These are phyloP conservation scores for Plectrocnemia conspersa DNA, from an alignment of 1,140 invertebrate genomes.

Conservation along the genomic window DNA sequence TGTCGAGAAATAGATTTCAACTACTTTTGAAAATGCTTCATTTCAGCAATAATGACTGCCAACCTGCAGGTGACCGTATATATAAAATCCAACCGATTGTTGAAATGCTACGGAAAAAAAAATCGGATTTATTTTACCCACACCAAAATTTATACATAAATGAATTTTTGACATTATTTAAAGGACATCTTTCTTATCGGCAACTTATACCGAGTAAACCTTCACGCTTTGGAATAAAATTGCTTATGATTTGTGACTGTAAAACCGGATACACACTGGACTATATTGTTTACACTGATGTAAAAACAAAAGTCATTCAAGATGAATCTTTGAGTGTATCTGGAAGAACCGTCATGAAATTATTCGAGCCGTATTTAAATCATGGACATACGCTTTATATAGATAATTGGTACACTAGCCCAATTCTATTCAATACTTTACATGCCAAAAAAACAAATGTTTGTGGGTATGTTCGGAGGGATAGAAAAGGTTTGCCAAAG, in stretches of 20 bases:
- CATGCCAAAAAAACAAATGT: constrained; percentile 36
- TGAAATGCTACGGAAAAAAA: constrained; percentile 26
- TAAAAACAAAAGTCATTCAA: constrained; percentile 9
- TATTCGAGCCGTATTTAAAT: constrained; percentile 37
- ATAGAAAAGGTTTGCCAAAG: constrained; percentile 37
- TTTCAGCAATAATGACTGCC: constrained; percentile 11
- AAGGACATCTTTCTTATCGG: constrained; percentile 14
- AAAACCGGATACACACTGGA: constrained; percentile 30
- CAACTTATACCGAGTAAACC: constrained; percentile 20
- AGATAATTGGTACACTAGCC: constrained; percentile 44
- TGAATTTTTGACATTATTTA: constrained; percentile 27
- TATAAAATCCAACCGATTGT: constrained; percentile 26
- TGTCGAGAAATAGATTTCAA: constrained; percentile 19
- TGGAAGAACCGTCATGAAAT: constrained; percentile 38
- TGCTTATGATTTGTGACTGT: constrained; percentile 29
- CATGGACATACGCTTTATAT: constrained; percentile 40
- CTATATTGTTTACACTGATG: constrained; percentile 27
- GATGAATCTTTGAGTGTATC: constrained; percentile 15
- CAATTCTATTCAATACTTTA: constrained; percentile 36
- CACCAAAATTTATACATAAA: constrained; percentile 30
- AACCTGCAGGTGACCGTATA: constrained; percentile 7
- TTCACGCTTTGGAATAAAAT: constrained; percentile 26
- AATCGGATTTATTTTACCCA: constrained; percentile 23
- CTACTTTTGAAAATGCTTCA: constrained; percentile 12
- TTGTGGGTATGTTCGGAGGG: constrained; percentile 38